Conservation (phyloP, 2,797 vertebrate species). For the Pogonophryne albipinna region DNA sequence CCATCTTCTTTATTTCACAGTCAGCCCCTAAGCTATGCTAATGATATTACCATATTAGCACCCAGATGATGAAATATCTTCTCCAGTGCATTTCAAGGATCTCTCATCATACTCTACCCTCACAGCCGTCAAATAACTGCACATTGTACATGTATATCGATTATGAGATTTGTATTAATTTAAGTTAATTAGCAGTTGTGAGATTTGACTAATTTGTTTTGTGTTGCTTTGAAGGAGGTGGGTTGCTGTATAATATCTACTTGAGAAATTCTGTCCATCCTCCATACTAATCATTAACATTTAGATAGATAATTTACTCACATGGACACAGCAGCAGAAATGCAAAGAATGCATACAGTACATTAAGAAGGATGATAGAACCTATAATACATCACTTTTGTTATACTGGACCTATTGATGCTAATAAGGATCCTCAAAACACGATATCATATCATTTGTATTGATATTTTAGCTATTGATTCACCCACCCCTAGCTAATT, state of each 20-base stretch:
- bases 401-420: neutral
- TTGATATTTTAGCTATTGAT: neutral
- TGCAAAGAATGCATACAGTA: neutral
- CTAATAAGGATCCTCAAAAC: neutral
- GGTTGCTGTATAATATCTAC: too few species aligned
- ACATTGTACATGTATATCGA: constrained; percentile 20
- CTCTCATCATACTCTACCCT: constrained; percentile 33
- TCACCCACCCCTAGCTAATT: neutral
- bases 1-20: constrained; percentile 17
- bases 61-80: constrained; percentile 42
- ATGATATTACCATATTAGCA: constrained; percentile 34
- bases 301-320: neutral
- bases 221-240: neutral
- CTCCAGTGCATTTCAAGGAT: constrained; percentile 36
- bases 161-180: constrained; percentile 2
- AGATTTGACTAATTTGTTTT: constrained; percentile 7
- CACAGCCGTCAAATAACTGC: constrained; percentile 42
- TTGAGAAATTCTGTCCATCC: neutral
- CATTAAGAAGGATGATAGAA: neutral
- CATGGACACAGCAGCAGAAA: neutral
- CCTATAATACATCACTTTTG: neutral
- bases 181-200: neutral
- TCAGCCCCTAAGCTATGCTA: constrained; percentile 25
- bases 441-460: neutral
- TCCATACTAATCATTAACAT: neutral